Percentiles rank a stretch among this genome's conserved stretches.
phyloP scores from a whole-genome alignment of 2,888 invertebrate species.

The Eristalis arbustorum region DNA sequence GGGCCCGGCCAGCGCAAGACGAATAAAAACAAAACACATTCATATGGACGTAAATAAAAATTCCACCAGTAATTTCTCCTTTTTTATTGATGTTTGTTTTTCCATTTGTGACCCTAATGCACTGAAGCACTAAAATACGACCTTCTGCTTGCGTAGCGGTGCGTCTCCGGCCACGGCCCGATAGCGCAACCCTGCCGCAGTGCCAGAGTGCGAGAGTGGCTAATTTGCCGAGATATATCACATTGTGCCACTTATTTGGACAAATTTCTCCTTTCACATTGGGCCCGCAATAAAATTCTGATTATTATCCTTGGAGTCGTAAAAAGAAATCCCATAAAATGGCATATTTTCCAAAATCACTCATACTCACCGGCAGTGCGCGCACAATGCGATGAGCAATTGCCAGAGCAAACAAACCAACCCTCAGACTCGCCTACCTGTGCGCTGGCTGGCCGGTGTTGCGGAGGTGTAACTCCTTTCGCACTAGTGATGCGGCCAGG shows the following conservation, averaged over 20 bases:
- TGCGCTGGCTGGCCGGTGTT: constrained; percentile 21
- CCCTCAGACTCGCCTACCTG: constrained; percentile 61
- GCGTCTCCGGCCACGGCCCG: not conserved
- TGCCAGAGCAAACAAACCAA: constrained; percentile 64
- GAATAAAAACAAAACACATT: constrained; percentile 10
- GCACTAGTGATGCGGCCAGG: constrained; percentile 41
- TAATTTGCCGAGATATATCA: constrained; percentile 38
- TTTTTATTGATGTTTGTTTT: constrained; percentile 63
- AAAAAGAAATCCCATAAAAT: constrained; percentile 49
- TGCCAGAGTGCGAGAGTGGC: not conserved
- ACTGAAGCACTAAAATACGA: constrained; percentile 4
- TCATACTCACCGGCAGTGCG: constrained; percentile 27
- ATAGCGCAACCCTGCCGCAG: not conserved
- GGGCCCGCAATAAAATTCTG: constrained; percentile 57
- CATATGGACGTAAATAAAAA: constrained; percentile 2
- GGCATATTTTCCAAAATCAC: constrained; percentile 57
- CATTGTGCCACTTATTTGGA: constrained; percentile 27
- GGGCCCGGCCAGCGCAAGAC: not conserved
- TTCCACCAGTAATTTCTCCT: not conserved
- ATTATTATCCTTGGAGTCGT: constrained; percentile 60
- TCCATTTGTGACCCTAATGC: constrained; percentile 26
- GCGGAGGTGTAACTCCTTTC: constrained; percentile 66
- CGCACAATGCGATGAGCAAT: constrained; percentile 42
- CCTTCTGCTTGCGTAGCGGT: constrained; percentile 5
- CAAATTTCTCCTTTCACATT: constrained; percentile 44